phyloP scores from a whole-genome alignment of 2,113 vertebrate species.

The Tretioscincus oriximinensis region DNA sequence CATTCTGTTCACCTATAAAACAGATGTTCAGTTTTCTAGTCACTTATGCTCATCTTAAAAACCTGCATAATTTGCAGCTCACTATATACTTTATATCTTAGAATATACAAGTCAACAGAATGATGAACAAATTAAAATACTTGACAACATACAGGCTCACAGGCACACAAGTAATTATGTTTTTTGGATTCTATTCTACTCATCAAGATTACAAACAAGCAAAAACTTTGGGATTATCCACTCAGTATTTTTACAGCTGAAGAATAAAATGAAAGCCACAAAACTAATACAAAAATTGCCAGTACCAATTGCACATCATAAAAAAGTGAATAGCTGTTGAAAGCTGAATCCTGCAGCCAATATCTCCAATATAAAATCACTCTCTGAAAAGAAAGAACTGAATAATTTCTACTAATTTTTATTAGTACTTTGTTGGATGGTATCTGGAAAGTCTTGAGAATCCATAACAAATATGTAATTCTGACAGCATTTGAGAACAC shows the following conservation, averaged over 20 bases:
- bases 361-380: neutral
- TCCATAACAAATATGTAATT: neutral
- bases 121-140: constrained; percentile 29
- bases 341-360: neutral
- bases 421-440: neutral
- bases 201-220: neutral
- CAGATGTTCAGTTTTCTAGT: constrained; percentile 66
- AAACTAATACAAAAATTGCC: neutral
- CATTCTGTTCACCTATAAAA: constrained; percentile 63
- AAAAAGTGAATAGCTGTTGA: neutral
- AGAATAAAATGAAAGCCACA: neutral
- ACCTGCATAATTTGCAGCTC: constrained; percentile 30
- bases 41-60: constrained; percentile 52
- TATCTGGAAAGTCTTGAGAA: neutral
- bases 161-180: neutral
- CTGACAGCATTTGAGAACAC: neutral
- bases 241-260: neutral
- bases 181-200: neutral
- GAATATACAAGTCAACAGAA: neutral
- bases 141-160: neutral
- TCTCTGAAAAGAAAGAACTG: constrained; percentile 1
- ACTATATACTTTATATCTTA: constrained; percentile 37
- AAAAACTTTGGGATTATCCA: neutral
- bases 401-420: neutral
- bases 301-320: neutral